These are phyloP conservation scores for Homarus americanus DNA, from an alignment of 1,140 invertebrate species.

Conservation along the genomic window DNA sequence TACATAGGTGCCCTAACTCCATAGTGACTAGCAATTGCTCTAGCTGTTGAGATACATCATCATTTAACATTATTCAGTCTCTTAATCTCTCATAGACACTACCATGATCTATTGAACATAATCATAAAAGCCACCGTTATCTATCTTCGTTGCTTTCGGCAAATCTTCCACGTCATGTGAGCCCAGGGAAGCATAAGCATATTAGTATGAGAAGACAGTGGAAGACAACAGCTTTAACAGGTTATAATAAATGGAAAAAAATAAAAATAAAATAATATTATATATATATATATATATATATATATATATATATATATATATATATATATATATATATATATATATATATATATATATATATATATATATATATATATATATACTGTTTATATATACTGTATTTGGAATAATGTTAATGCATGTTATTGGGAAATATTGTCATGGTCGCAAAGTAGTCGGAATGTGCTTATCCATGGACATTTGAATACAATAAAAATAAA, in stretches of 20 bases:
- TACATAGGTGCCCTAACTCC: conserved; percentile 34
- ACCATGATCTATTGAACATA: conserved; percentile 22
- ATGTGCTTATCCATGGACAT: conserved; percentile 50
- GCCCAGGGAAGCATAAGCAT: conserved; percentile 44
- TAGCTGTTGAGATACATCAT: conserved; percentile 44
- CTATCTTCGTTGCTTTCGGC: conserved; percentile 40
- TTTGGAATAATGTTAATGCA: conserved; percentile 45
- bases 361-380: background rate
- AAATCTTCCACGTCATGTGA: conserved; percentile 38
- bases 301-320: background rate
- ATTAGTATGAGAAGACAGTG: conserved; percentile 51
- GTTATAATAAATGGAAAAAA: background rate
- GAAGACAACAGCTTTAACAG: conserved; percentile 53
- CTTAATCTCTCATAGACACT: conserved; percentile 36
- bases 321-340: no score
- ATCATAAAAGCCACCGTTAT: background rate
- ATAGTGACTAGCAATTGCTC: conserved; percentile 66
- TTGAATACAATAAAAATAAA: conserved; percentile 41
- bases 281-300: no score
- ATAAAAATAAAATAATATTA: no score
- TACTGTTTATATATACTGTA: no score
- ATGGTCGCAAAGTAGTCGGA: conserved; percentile 62
- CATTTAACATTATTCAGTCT: conserved; percentile 38
- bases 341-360: no score
- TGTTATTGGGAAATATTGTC: conserved; percentile 55